phyloP scores from a whole-genome alignment of 1,140 invertebrate species.

The Babylonia areolata region DNA sequence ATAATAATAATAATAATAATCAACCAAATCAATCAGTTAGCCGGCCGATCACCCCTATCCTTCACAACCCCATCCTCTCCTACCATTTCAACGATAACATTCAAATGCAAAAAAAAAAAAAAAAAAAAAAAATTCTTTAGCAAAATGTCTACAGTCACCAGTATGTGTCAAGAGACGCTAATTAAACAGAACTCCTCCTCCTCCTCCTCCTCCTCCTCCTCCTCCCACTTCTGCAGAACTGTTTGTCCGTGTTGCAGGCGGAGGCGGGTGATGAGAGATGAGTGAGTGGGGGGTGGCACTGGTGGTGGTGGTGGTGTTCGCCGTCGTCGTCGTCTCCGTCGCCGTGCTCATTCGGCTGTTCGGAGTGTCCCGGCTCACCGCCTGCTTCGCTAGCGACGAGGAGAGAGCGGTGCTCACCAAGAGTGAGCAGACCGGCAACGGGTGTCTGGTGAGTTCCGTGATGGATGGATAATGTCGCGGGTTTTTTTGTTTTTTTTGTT shows the following conservation, averaged over 20 bases:
- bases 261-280: constrained; percentile 53
- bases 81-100: too few relatives aligned
- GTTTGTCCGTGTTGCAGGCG: too few relatives aligned
- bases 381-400: constrained; percentile 67
- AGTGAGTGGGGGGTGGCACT: constrained; percentile 68
- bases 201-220: constrained; percentile 8
- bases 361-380: constrained; percentile 65
- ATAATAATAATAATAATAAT: too few relatives aligned
- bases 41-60: too few relatives aligned
- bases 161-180: too few relatives aligned
- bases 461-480: too few relatives aligned
- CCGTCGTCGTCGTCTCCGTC: constrained; percentile 57
- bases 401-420: constrained; percentile 67
- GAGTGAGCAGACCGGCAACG: constrained; percentile 66
- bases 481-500: neutral
- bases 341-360: constrained; percentile 64
- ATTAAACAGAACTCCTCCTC: constrained; percentile 14
- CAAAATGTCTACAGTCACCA: too few relatives aligned
- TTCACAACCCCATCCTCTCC: too few relatives aligned
- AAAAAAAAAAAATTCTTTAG: too few relatives aligned
- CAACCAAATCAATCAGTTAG: too few relatives aligned
- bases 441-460: constrained; percentile 60
- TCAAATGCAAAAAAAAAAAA: too few relatives aligned
- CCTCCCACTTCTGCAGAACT: neutral
- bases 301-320: constrained; percentile 62